Evolutionary conservation across 2,797 vertebrate genomes (phyloP).

Genomic region (Aulostomus chinensis): DNA sequence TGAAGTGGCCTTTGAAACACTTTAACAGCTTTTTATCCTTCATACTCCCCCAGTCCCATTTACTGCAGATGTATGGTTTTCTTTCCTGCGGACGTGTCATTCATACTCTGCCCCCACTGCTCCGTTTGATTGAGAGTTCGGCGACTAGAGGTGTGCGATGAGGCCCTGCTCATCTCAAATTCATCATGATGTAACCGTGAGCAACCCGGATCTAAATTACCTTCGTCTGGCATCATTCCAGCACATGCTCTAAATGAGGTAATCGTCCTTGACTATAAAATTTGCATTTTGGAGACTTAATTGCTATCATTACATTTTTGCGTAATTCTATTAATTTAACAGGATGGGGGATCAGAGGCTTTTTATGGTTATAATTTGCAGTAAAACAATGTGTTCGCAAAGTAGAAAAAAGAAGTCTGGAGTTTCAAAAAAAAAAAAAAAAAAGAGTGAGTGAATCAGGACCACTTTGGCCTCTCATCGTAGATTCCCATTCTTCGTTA

Average conservation of each 20-base stretch:
- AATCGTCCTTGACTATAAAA: conserved; percentile 99
- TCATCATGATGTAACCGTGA: conserved; percentile 99
- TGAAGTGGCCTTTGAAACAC: conserved; percentile 9
- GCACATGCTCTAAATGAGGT: conserved; percentile 99
- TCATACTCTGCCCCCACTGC: conserved; percentile 45
- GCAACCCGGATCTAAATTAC: conserved; percentile 98
- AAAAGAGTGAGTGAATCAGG: conserved; percentile 11
- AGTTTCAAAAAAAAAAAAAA: background rate
- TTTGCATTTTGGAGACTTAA: conserved; percentile 99
- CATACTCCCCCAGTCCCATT: conserved; percentile 19
- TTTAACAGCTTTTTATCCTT: conserved; percentile 14
- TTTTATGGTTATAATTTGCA: conserved; percentile 99
- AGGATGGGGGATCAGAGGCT: conserved; percentile 94
- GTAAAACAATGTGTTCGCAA: conserved; percentile 94
- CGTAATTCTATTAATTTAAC: conserved; percentile 99
- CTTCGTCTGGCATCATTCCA: conserved; percentile 99
- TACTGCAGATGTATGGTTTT: conserved; percentile 39
- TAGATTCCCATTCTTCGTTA: conserved; percentile 52
- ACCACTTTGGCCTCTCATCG: conserved; percentile 66
- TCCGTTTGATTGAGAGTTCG: conserved; percentile 70
- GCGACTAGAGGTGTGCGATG: conserved; percentile 80
- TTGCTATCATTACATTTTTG: conserved; percentile 99
- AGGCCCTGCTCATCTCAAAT: conserved; percentile 88
- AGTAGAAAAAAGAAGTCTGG: conserved; percentile 82
- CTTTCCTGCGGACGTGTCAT: conserved; percentile 26